Conservation (phyloP, 2,113 vertebrate genomes). For the Tympanuchus pallidicinctus region DNA sequence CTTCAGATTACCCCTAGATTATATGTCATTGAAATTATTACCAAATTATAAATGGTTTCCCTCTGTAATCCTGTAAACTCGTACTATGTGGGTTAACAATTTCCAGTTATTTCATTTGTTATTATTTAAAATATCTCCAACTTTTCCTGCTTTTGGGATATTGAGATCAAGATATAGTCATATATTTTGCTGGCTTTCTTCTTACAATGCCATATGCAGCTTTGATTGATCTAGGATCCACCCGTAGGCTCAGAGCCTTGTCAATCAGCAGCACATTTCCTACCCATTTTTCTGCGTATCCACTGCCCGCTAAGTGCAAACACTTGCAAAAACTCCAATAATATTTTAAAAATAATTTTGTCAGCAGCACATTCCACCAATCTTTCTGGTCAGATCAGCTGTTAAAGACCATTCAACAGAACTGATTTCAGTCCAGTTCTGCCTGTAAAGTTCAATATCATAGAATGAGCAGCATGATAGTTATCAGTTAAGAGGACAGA, state of each 20-base stretch:
- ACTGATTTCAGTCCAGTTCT: neutral
- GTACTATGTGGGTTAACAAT: neutral
- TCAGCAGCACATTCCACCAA: neutral
- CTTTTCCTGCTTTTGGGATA: neutral
- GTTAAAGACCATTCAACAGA: neutral
- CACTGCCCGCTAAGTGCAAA: neutral
- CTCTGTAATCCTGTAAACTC: neutral
- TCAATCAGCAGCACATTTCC: neutral
- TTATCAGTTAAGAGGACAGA: neutral
- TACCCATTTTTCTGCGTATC: neutral
- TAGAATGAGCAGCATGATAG: neutral
- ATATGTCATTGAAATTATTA: neutral
- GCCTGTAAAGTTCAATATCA: neutral
- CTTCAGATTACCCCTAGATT: neutral
- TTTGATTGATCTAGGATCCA: neutral
- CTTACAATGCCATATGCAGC: neutral
- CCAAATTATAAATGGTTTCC: fast-evolving
- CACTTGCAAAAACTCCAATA: neutral
- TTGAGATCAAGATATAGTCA: neutral
- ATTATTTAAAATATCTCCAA: neutral
- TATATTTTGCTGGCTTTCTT: neutral
- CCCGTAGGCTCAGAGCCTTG: neutral
- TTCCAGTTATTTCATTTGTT: neutral
- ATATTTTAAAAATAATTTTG: neutral
- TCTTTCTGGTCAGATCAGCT: neutral